phyloP scores from a whole-genome alignment of 2,888 invertebrate genomes.

The Napeogenes inachia region DNA sequence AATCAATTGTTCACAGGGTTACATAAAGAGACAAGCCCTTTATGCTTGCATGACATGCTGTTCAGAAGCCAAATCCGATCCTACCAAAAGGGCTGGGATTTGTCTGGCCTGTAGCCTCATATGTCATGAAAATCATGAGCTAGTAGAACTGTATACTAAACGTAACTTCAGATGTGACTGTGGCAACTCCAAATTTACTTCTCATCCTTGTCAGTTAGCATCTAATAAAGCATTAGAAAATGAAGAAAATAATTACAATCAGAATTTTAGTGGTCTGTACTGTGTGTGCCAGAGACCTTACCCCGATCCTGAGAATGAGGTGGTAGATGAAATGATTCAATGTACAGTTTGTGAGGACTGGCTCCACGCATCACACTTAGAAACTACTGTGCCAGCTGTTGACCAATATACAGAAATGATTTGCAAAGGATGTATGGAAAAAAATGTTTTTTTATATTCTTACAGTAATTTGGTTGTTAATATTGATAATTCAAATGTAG shows the following conservation, averaged over 20 bases:
- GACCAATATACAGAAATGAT: conserved; percentile 88
- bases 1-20: conserved; percentile 80
- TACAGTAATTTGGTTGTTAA: conserved; percentile 77
- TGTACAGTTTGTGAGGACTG: conserved; percentile 98
- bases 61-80: conserved; percentile 78
- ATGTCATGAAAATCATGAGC: conserved; percentile 97
- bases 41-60: conserved; percentile 96
- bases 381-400: conserved; percentile 74
- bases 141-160: conserved; percentile 97
- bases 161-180: conserved; percentile 97
- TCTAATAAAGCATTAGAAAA: conserved; percentile 82
- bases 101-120: conserved; percentile 96
- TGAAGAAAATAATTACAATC: conserved; percentile 88
- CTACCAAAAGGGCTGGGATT: conserved; percentile 84
- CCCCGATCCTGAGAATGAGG: conserved; percentile 91
- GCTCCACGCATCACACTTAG: conserved; percentile 91
- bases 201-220: conserved; percentile 82
- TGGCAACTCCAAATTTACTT: conserved; percentile 87
- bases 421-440: conserved; percentile 86
- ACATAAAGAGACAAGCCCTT: conserved; percentile 93
- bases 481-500: conserved; percentile 46
- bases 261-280: conserved; percentile 95
- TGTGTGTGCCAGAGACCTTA: conserved; percentile 95
- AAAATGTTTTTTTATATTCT: conserved; percentile 84
- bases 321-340: conserved; percentile 96